Base-by-base conservation (phyloP, 2,888 invertebrate species). In the Andrena bucephala region DNA sequence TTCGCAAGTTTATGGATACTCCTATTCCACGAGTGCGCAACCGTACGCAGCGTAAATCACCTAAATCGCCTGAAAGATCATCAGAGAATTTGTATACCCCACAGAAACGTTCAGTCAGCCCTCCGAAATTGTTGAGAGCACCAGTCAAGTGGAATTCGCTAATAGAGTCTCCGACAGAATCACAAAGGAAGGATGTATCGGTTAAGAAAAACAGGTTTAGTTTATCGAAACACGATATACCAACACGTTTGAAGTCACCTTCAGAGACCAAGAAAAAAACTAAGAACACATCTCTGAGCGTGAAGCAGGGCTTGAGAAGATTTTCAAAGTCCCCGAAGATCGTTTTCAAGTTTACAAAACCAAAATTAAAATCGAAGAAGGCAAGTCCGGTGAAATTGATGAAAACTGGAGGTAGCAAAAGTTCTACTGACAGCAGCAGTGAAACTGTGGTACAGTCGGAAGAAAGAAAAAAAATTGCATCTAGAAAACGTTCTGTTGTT, bases 51-150 rank as follows among this genome's bases (percentile, higher is more conserved):
- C 13, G 4, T 16, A 16, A 13, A 5, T 42, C 5, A 0, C 86
- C 81, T 0, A 92, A 92, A 66, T 92, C 90, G 0, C 91, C 91
- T 0, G 88, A 87, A 80, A 92, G 89, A 65, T 92, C 92, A 1
- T 91, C 92, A 6, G 70, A 86, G 24, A 88, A 88, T 79, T 78
- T 91, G 4, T 87, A 88, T 7, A 91, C 92, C n/a, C 90, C 91
- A 7, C 92, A 92, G 42, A 89, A 88, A 3, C 90, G 89, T 77
- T 81, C 88, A 0, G 54, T 77, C 7, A 70, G 87, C 6, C 83
- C 90, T 24, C 29, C 83, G 2, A 81, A 81, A 20, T 42, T 87
- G 27, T 80, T 89, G 0, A 92, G 89, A 76, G 90, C 88, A 0
- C 90, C 91, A 29, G 83, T 90, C 66, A 93, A 90, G 42, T 81